Percentiles rank a stretch among this genome's conserved stretches.
These are phyloP conservation scores for Latrodectus hesperus DNA, from an alignment of 2,888 invertebrate genomes.

Conservation along the genomic window DNA sequence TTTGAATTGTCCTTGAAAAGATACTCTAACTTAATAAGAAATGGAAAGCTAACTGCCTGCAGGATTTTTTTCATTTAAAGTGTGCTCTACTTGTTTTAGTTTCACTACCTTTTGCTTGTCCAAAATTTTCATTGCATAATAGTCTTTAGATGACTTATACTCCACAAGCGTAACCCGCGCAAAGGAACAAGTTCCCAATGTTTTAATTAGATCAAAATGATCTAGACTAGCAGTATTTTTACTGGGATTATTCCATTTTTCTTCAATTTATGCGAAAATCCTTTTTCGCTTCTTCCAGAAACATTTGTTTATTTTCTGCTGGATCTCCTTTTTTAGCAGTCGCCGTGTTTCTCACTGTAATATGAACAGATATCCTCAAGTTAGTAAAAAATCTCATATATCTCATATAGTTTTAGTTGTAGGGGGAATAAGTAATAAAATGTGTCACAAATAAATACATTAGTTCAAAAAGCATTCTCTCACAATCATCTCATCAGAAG, in stretches of 20 bases:
- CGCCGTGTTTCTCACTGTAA: constrained; percentile 93
- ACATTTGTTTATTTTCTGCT: constrained; percentile 84
- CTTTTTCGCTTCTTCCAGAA: too few relatives aligned
- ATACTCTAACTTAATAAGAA: constrained; percentile 97
- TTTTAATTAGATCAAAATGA: constrained; percentile 99
- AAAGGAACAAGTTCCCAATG: constrained; percentile 98
- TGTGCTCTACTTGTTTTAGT: constrained; percentile 99
- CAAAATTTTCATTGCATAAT: constrained; percentile 99
- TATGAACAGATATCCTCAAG: constrained; percentile 44
- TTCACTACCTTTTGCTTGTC: constrained; percentile 99
- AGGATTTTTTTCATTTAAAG: constrained; percentile 98
- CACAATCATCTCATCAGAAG: constrained; percentile 47
- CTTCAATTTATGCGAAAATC: too few relatives aligned
- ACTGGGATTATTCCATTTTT: too few relatives aligned
- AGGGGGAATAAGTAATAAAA: constrained; percentile 35
- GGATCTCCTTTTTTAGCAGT: constrained; percentile 99
- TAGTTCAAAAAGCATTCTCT: constrained; percentile 7
- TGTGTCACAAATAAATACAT: constrained; percentile 50
- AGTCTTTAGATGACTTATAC: constrained; percentile 96
- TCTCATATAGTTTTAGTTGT: constrained; percentile 31
- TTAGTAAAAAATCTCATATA: constrained; percentile 24
- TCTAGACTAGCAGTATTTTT: constrained; percentile 94
- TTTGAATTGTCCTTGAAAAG: constrained; percentile 86
- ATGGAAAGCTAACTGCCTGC: constrained; percentile 99
- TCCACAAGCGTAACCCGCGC: constrained; percentile 99